phyloP scores from a whole-genome alignment of 1,140 invertebrate genomes.

The Brachionus plicatilis region DNA sequence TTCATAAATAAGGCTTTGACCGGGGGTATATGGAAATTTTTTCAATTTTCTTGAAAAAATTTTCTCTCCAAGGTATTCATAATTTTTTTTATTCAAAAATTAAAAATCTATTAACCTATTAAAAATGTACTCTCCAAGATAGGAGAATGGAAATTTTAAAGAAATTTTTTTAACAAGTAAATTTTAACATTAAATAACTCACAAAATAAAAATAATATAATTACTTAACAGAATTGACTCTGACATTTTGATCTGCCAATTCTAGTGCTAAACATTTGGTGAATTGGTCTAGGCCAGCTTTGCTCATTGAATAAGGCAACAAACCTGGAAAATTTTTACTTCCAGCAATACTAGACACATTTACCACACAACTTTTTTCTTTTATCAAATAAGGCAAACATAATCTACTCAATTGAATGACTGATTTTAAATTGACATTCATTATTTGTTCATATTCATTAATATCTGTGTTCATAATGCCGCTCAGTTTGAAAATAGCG shows the following conservation, averaged over 20 bases:
- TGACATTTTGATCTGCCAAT: constrained; percentile 65
- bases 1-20: too few relatives aligned
- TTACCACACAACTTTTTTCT: constrained; percentile 43
- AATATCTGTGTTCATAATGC: constrained; percentile 73
- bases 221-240: constrained; percentile 67
- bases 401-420: constrained; percentile 42
- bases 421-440: constrained; percentile 71
- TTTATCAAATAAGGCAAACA: constrained; percentile 44
- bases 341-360: constrained; percentile 41
- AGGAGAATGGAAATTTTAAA: too few relatives aligned
- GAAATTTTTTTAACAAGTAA: too few relatives aligned
- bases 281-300: constrained; percentile 80
- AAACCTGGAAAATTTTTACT: constrained; percentile 53
- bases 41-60: too few relatives aligned
- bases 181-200: background rate
- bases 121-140: too few relatives aligned
- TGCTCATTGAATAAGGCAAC: constrained; percentile 76
- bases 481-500: constrained; percentile 72
- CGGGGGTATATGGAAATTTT: too few relatives aligned
- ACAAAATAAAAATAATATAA: background rate
- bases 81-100: too few relatives aligned
- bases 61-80: too few relatives aligned
- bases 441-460: constrained; percentile 76
- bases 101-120: too few relatives aligned
- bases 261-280: constrained; percentile 68